A percentile compares a stretch with the other conserved stretches of the same genome.
These are phyloP conservation scores for Emydoidea blandingii DNA, from an alignment of 2,797 vertebrate genomes.

Conservation along the genomic window DNA sequence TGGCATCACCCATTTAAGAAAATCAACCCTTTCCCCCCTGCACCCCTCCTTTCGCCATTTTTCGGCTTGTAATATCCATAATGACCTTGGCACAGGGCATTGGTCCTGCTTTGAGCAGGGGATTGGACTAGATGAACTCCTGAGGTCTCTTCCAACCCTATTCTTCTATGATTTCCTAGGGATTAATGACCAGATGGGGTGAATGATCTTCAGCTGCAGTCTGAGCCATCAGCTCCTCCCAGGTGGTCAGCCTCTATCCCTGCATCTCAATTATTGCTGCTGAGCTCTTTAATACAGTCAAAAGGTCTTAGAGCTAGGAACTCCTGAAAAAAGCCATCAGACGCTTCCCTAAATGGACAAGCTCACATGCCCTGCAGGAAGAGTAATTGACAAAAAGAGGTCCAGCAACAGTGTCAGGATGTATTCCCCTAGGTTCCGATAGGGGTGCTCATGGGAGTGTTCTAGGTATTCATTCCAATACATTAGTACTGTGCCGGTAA, in stretches of 20 bases:
- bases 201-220: slow-evolving; percentile 45
- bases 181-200: slow-evolving; percentile 18
- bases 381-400: neutral
- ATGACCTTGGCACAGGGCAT: neutral
- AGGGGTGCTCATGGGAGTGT: neutral
- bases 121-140: no score
- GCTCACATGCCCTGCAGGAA: neutral
- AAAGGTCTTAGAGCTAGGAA: neutral
- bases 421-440: fast-evolving
- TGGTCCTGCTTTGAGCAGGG: no score
- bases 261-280: neutral
- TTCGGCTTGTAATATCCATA: neutral
- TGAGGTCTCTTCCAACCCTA: no score
- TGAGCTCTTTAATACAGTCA: neutral
- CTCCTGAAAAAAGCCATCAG: neutral
- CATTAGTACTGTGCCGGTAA: neutral
- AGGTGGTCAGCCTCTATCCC: neutral
- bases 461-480: neutral
- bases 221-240: slow-evolving; percentile 11
- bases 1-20: neutral
- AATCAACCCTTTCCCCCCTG: neutral
- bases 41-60: neutral
- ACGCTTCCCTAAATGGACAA: neutral
- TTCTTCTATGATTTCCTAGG: neutral
- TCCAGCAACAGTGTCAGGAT: neutral